Percentiles rank a stretch among this genome's conserved stretches.
phyloP scores from a whole-genome alignment of 2,797 vertebrate genomes.

The Peromyscus nudipes region DNA sequence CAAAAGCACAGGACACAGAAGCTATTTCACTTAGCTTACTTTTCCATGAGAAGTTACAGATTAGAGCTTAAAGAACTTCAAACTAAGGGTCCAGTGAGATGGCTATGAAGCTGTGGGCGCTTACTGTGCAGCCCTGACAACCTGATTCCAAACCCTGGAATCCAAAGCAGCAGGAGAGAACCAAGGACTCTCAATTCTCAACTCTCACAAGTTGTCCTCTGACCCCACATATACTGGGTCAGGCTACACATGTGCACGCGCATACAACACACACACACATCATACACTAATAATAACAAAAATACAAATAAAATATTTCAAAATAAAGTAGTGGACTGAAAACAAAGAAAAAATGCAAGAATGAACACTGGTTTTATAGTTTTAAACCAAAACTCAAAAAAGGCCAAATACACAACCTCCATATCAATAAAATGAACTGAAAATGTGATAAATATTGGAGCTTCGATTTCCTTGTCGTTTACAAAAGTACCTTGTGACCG shows the following conservation, averaged over 20 bases:
- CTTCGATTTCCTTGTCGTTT: background rate
- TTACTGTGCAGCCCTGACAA: background rate
- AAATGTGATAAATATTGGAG: background rate
- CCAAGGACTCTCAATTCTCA: background rate
- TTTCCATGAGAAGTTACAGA: background rate
- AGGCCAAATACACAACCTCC: background rate
- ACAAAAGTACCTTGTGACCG: background rate
- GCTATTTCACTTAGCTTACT: background rate
- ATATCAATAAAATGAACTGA: conserved; percentile 6
- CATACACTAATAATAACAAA: background rate
- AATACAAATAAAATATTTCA: conserved; percentile 8
- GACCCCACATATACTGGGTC: background rate
- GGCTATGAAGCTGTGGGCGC: background rate
- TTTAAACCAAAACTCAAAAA: conserved; percentile 14
- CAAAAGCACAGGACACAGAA: background rate
- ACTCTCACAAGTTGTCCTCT: background rate
- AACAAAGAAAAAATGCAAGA: conserved; percentile 22
- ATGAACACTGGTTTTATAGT: conserved; percentile 8
- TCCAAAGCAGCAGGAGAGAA: background rate
- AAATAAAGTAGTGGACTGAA: background rate
- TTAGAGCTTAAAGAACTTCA: conserved; percentile 36
- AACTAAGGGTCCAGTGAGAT: background rate
- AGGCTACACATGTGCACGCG: background rate
- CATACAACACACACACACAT: no score
- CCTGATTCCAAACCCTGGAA: background rate